phyloP scores from a whole-genome alignment of 2,888 invertebrate species.

The Embidobia sp. region DNA sequence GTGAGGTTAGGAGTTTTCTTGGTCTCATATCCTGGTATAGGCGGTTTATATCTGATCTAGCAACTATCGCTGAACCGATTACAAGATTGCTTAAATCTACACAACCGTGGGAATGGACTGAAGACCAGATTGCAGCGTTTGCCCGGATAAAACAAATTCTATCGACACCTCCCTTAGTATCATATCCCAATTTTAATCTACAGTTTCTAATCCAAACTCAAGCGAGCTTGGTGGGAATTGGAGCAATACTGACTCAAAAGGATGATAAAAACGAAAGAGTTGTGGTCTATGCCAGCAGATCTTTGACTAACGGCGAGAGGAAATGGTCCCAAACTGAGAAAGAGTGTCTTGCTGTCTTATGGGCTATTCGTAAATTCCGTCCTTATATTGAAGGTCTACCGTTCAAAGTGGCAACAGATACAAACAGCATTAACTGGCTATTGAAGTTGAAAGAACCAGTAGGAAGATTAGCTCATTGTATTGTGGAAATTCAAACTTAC shows the following conservation, averaged over 20 bases:
- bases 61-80: neutral
- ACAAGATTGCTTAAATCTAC: neutral
- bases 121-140: neutral
- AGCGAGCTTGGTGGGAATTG: slow-evolving; percentile 29
- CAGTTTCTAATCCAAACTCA: neutral
- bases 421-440: slow-evolving; percentile 67
- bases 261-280: slow-evolving; percentile 53
- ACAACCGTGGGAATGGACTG: neutral
- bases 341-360: slow-evolving; percentile 23
- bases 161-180: neutral
- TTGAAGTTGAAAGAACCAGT: slow-evolving; percentile 19
- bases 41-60: neutral
- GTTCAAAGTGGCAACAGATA: slow-evolving; percentile 3
- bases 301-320: neutral
- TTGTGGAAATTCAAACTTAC: neutral
- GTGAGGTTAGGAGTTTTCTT: slow-evolving; percentile 67
- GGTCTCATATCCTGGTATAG: slow-evolving; percentile 44
- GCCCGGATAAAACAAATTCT: neutral
- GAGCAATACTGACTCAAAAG: slow-evolving; percentile 63
- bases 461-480: neutral
- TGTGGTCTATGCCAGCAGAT: slow-evolving; percentile 66
- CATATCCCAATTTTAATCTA: neutral
- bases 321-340: slow-evolving; percentile 20
- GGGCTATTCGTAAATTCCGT: too few relatives aligned
- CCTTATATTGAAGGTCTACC: too few relatives aligned